Percentiles rank a stretch among this genome's conserved stretches.
phyloP scores from a whole-genome alignment of 2,888 invertebrate species.

The Ceramica pisi region DNA sequence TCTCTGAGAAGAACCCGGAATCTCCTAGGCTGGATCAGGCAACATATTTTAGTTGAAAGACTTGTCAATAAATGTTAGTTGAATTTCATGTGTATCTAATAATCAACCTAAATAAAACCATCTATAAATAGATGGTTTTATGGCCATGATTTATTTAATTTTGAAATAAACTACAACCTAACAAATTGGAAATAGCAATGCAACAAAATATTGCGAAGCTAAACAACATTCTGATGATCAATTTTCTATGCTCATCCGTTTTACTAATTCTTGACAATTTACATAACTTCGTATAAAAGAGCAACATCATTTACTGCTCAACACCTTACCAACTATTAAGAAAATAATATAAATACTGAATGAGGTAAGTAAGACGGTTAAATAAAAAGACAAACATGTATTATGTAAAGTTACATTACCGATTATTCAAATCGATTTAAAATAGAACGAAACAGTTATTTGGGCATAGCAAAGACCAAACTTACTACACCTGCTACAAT shows the following conservation, averaged over 20 bases:
- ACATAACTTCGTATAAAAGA: slow-evolving; percentile 13
- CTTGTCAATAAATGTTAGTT: not conserved
- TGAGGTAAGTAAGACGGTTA: not conserved
- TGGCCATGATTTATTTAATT: not conserved
- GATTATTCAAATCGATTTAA: slow-evolving; percentile 40
- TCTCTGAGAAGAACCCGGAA: too few species aligned
- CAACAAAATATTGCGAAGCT: slow-evolving; percentile 1
- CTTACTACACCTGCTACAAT: slow-evolving; percentile 40
- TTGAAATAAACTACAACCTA: not conserved
- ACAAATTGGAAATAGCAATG: not conserved
- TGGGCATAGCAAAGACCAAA: slow-evolving; percentile 20
- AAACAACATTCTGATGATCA: slow-evolving; percentile 7
- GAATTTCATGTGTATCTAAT: not conserved
- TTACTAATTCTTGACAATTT: slow-evolving; percentile 7
- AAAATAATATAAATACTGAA: slow-evolving; percentile 1
- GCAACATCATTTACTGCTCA: not conserved
- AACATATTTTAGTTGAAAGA: not conserved
- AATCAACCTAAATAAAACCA: not conserved
- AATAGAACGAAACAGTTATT: slow-evolving; percentile 18
- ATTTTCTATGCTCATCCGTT: slow-evolving; percentile 28
- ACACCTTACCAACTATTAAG: not conserved
- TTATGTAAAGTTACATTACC: slow-evolving; percentile 28
- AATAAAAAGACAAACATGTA: slow-evolving; percentile 15
- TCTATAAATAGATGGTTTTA: not conserved
- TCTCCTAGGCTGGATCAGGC: too few species aligned